Evolutionary conservation across 1,140 invertebrate species (phyloP), one percentile per base, ranked within the genome.

Genomic region (Drosophila gunungcola): DNA sequence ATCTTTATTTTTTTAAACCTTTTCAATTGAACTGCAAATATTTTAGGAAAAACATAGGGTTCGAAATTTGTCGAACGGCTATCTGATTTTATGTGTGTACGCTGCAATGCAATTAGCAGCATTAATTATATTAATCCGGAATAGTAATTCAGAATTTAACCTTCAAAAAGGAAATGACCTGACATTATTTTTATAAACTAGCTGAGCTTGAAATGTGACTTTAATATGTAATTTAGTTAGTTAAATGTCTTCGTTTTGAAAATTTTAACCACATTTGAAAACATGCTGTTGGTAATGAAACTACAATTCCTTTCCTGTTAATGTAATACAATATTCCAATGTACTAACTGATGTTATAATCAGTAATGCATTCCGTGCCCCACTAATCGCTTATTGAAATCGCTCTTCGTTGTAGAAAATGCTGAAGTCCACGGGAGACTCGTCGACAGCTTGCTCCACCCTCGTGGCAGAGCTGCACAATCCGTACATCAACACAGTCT

Each of bases 391-490:
- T 10, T 39, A 10, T 3, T 43, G 3, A 43, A 43, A 7, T 2
- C n/a, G 9, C 3, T 2, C 2, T 34, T 51, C n/a, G 4, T 73
- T 60, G 11, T 16, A 91, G 91, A 81, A 90, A 78, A 80, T 90
- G 74, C 73, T 92, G 0, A 80, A 81, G 11, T 91, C 91, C 16
- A 91, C 95, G 4, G 94, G 95, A 0, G 95, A 96, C 78, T 93
- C 95, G 0, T 95, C 95, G 0, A 94, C 95, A 0, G 95, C 94
- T 0, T 94, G 93, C 60, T 94, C 94, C 38, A 93, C 92, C 0
- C 93, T 95, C 54, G 93, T 95, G 34, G 72, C 94, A 0, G 94
- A 95, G 81, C 79, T 95, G 3, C 94, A 95, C 73, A 95, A 94
- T 75, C 91, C 93, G 1, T 90, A 93, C 58, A 94, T 95, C 34